Evolutionary conservation across 2,797 vertebrate species (phyloP).

Genomic region (Cryptoprocta ferox): DNA sequence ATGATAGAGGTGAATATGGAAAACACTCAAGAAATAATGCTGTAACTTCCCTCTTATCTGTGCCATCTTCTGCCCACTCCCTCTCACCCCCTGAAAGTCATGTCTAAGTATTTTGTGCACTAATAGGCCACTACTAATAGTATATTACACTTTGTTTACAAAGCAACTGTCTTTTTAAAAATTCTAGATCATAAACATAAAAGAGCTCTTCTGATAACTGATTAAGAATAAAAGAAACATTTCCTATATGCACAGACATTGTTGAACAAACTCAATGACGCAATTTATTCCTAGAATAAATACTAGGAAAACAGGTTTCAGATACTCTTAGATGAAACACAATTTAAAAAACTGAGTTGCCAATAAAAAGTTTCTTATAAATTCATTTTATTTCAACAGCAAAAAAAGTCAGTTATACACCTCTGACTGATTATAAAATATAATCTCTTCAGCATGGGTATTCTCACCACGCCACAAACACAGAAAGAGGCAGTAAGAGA

Average conservation of each 20-base stretch:
- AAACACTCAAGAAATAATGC: background rate
- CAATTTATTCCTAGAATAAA: background rate
- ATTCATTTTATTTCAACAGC: constrained; percentile 76
- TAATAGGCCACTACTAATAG: background rate
- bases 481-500: background rate
- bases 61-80: background rate
- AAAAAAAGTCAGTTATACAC: constrained; percentile 3
- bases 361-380: constrained; percentile 52
- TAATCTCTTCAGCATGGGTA: background rate
- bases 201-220: constrained; percentile 42
- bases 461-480: background rate
- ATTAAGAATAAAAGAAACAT: constrained; percentile 1
- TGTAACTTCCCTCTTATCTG: background rate
- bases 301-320: background rate
- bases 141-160: background rate
- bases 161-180: background rate
- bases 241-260: background rate
- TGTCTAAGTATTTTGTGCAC: background rate
- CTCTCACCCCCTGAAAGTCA: background rate
- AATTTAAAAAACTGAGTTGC: background rate
- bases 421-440: constrained; percentile 6
- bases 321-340: background rate
- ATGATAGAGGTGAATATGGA: background rate
- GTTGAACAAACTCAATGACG: background rate
- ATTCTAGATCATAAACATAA: constrained; percentile 22